Evolutionary conservation across 2,888 invertebrate species (phyloP).

Genomic region (Synergus umbraculus): DNA sequence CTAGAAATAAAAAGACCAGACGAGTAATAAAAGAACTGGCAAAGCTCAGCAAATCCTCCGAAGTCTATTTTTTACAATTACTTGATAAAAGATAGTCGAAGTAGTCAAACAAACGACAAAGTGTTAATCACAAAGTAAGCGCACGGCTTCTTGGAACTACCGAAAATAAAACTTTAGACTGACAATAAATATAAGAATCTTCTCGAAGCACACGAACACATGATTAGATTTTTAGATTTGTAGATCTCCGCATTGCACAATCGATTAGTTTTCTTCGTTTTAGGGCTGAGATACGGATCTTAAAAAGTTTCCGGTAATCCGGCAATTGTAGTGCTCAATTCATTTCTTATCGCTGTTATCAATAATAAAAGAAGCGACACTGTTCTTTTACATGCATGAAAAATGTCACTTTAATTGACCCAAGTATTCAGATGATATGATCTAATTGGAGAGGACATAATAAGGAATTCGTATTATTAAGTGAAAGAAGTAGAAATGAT

Average conservation of each 20-base stretch:
- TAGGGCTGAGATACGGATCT: background rate
- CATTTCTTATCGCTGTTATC: background rate
- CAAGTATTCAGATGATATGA: too few relatives aligned
- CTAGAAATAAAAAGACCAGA: too few relatives aligned
- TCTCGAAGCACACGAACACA: background rate
- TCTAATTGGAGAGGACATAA: too few relatives aligned
- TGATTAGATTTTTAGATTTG: background rate
- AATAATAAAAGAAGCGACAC: too few relatives aligned
- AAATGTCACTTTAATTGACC: background rate
- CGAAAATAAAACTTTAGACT: slow-evolving; percentile 12
- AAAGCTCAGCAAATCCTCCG: too few relatives aligned
- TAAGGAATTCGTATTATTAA: background rate
- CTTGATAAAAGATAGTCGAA: background rate
- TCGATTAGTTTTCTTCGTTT: background rate
- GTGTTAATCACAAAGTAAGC: slow-evolving; percentile 5
- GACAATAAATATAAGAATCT: background rate
- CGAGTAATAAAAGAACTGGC: too few relatives aligned
- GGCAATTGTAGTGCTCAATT: background rate
- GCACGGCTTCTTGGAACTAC: background rate
- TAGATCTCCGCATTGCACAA: background rate
- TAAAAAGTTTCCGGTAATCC: background rate
- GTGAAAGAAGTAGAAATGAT: background rate
- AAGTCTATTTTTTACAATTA: too few relatives aligned
- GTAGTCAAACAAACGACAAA: background rate
- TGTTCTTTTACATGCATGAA: background rate